Conservation (phyloP, 1,140 invertebrate genomes). For the Habropoda laboriosa region DNA sequence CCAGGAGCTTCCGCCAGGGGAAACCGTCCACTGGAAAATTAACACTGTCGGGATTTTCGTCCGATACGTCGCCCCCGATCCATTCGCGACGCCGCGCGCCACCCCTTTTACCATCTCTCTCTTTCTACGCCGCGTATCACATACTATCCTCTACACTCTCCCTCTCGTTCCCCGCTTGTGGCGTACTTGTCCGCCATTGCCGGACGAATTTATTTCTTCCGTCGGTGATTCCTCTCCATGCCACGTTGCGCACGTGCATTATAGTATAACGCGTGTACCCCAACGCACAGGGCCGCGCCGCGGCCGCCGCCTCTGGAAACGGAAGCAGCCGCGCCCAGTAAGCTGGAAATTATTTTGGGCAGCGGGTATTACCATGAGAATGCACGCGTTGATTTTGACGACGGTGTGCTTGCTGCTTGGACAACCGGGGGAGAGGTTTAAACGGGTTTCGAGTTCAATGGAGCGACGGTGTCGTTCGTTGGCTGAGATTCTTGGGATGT, state of each 20-base stretch:
- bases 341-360: conserved; percentile 44
- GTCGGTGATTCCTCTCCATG: conserved; percentile 47
- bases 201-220: conserved; percentile 60
- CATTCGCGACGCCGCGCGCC: background rate
- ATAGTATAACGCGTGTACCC: too few relatives aligned
- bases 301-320: conserved; percentile 24
- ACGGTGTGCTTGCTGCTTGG: background rate
- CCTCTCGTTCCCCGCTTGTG: background rate
- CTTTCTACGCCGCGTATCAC: too few relatives aligned
- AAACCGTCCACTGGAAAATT: conserved; percentile 76
- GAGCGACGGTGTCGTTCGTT: background rate
- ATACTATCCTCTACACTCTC: too few relatives aligned
- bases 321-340: conserved; percentile 34
- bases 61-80: conserved; percentile 61
- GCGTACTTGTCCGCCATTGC: conserved; percentile 11
- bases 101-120: too few relatives aligned
- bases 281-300: too few relatives aligned
- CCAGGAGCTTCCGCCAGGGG: conserved; percentile 59
- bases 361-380: conserved; percentile 55
- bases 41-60: conserved; percentile 75
- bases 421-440: background rate
- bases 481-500: background rate
- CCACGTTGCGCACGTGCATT: conserved; percentile 22
- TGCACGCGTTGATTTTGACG: conserved; percentile 51
- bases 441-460: conserved; percentile 3